Base-by-base conservation (phyloP, 2,888 invertebrate genomes). In the Willowsia nigromaculata region DNA sequence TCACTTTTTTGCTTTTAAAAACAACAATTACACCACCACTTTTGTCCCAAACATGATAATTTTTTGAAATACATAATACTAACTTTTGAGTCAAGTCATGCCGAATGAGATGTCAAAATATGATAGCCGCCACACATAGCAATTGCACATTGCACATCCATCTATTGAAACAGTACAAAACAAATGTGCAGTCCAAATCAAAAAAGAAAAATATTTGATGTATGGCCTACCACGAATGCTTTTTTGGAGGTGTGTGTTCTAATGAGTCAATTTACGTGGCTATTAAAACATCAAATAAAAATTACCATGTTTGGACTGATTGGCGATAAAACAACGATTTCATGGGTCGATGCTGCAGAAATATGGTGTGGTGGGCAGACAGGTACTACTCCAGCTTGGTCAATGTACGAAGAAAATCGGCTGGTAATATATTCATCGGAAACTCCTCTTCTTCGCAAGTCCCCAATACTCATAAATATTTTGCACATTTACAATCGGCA, bases 181-280 rank as follows among this genome's bases (percentile, higher is more conserved):
- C n/a, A 53, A 15, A n/a, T 53, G 15, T n/a, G n/a, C n/a, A n/a
- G n/a, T n/a, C n/a, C 3, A 53, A 7, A 53, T 53, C 4, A 7
- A n/a, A n/a, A 53, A 53, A 56, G 22, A 56, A 56, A 22, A 22
- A 37, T 71, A 6, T 25, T 40, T 74, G 71, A 59, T 27, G 15
- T 22, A 27, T 59, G 9, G 59, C 22, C 27, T 43, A 43, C 43
- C 43, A 25, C n/a, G n/a, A n/a, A 27, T 25, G n/a, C 43, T 18
- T 78, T 30, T 56, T 53, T 78, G 78, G 33, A 56, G 53, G 53
- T 78, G 78, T 53, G 78, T 53, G 78, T 37, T 50, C 78, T 78
- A 78, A 78, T 78, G 78, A 78, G 78, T 78, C 56, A 56, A 78
- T 78, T 78, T 53, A 22, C 56, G 53, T 33, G 18, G 56, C 53